Evolutionary conservation across 2,888 invertebrate genomes (phyloP).

Genomic region (Blomia tropicalis): DNA sequence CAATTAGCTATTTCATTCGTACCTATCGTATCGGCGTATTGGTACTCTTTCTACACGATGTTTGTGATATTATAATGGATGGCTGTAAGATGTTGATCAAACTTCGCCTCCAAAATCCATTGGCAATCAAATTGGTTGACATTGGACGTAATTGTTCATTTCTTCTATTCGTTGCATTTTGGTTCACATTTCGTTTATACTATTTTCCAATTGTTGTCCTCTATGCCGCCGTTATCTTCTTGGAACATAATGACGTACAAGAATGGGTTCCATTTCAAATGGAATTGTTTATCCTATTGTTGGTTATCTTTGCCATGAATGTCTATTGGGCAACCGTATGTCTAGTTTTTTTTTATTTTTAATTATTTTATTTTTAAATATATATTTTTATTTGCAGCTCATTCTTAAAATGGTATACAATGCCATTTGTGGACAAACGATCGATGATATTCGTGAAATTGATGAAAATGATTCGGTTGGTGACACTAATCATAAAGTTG

Average conservation of each 20-base stretch:
- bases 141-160: background rate
- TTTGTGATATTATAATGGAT: slow-evolving; percentile 32
- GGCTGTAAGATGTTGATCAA: slow-evolving; percentile 30
- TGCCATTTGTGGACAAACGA: slow-evolving; percentile 34
- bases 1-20: slow-evolving; percentile 33
- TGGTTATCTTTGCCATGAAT: slow-evolving; percentile 33
- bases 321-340: slow-evolving; percentile 36
- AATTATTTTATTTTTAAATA: slow-evolving; percentile 23
- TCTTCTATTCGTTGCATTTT: slow-evolving; percentile 26
- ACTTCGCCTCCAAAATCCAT: background rate
- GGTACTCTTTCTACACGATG: slow-evolving; percentile 32
- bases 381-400: slow-evolving; percentile 31
- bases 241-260: slow-evolving; percentile 26
- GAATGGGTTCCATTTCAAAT: slow-evolving; percentile 32
- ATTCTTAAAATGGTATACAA: slow-evolving; percentile 33
- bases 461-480: background rate
- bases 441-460: slow-evolving; percentile 34
- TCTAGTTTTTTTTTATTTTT: background rate
- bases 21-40: slow-evolving; percentile 31
- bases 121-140: background rate
- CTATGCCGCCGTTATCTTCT: slow-evolving; percentile 31
- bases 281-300: slow-evolving; percentile 34
- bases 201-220: slow-evolving; percentile 35
- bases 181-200: slow-evolving; percentile 34
- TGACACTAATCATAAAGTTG: background rate